phyloP scores from a whole-genome alignment of 2,113 vertebrate genomes.

The Kryptolebias marmoratus region DNA sequence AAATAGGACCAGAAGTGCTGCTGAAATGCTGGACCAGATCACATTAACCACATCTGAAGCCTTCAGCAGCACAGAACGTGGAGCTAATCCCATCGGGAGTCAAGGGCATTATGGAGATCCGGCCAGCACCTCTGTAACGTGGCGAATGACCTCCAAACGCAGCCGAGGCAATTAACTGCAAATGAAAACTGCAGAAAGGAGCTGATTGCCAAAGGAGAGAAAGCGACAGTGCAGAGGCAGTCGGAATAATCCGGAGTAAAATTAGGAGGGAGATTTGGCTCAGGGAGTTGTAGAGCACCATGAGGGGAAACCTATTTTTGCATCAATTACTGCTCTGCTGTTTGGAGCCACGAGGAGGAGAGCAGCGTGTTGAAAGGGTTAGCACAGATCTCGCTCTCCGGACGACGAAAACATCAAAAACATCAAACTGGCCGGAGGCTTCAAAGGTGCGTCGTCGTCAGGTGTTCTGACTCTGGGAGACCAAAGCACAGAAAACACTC shows the following conservation, averaged over 20 bases:
- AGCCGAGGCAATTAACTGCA: slow-evolving; percentile 53
- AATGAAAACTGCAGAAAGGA: slow-evolving; percentile 51
- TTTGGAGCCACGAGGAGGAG: slow-evolving; percentile 2
- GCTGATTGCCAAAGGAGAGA: slow-evolving; percentile 35
- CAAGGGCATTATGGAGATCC: slow-evolving; percentile 48
- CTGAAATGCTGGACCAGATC: slow-evolving; percentile 19
- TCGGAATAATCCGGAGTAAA: background rate
- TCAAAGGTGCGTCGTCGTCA: slow-evolving; percentile 61
- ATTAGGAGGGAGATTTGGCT: slow-evolving; percentile 24
- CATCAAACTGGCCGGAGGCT: slow-evolving; percentile 47
- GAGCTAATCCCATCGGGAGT: slow-evolving; percentile 44
- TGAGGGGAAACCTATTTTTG: slow-evolving; percentile 36
- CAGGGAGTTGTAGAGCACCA: slow-evolving; percentile 1
- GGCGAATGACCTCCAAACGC: slow-evolving; percentile 52
- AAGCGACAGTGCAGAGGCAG: too few relatives aligned
- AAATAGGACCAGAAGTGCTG: slow-evolving; percentile 21
- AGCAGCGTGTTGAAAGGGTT: slow-evolving; percentile 14
- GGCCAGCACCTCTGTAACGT: slow-evolving; percentile 16
- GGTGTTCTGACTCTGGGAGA: slow-evolving; percentile 22
- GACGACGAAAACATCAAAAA: slow-evolving; percentile 8
- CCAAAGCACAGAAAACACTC: slow-evolving; percentile 1
- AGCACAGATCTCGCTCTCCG: slow-evolving; percentile 6
- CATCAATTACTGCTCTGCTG: slow-evolving; percentile 49
- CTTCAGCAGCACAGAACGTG: slow-evolving; percentile 28
- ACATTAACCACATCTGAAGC: slow-evolving; percentile 32